Conservation (phyloP, 2,113 vertebrate genomes). For the Cathartes aura region DNA sequence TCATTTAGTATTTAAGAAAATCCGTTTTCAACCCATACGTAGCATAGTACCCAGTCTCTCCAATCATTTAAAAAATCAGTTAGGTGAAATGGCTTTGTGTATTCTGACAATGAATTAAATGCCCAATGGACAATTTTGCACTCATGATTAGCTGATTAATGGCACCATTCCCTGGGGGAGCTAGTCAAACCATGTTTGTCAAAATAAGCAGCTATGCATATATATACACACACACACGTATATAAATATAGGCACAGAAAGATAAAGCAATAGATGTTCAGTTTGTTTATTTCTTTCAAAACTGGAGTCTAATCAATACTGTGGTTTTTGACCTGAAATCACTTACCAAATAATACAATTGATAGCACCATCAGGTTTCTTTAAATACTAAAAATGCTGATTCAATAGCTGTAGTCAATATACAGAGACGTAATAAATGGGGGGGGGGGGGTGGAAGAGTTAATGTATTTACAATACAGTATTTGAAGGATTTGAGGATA, state of each 20-base stretch:
- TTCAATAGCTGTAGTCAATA: neutral
- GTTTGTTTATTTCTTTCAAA: neutral
- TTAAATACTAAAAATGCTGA: neutral
- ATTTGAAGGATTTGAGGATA: neutral
- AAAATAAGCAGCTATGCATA: neutral
- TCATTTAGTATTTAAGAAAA: neutral
- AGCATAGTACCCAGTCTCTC: neutral
- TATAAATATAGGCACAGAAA: neutral
- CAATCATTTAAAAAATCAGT: neutral
- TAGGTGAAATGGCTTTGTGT: neutral
- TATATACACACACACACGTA: neutral
- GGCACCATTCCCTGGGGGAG: neutral
- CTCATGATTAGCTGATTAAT: neutral
- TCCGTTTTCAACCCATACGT: neutral
- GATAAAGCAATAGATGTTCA: neutral
- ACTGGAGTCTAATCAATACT: neutral
- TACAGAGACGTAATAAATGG: neutral
- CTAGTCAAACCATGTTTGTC: neutral
- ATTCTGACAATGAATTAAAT: neutral
- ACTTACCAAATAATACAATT: neutral
- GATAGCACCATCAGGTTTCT: neutral
- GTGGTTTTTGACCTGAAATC: neutral
- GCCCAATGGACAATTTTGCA: neutral
- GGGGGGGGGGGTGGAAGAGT: neutral
- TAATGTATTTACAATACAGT: neutral